Base-by-base conservation (phyloP, 2,113 vertebrate species). In the Nymphicus hollandicus region DNA sequence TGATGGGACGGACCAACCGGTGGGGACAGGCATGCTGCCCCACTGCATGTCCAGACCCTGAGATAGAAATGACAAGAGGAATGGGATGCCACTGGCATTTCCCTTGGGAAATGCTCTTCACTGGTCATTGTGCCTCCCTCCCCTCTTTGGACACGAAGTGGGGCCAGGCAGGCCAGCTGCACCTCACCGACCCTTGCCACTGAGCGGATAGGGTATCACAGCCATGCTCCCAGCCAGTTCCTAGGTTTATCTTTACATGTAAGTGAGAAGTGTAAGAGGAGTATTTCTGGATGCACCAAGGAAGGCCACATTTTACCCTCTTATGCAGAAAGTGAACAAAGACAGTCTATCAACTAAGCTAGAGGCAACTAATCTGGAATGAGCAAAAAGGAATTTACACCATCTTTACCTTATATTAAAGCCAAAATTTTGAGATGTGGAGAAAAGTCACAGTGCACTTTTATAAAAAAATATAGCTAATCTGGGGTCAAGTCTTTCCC, bases 181-280 rank as follows among this genome's bases (percentile, higher is more conserved):
- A 50, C 10, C 4, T 43, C 46, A 23, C 9, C 6, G 71, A 29
- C 15, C 37, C 27, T 44, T 16, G 13, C 2, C 35, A 9, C n/a
- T 11, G 49, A 81, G 78, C 1, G 0, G 72, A 55, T 9, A 47
- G 50, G 33, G 52, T 79, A 50, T 91, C 89, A 63, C 60, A 63
- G 76, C 63, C 13, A 0, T 1, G 5, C 55, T 72, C 46, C 0
- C 0, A 94, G 72, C 79, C 68, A 60, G 27, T 35, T 78, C 44
- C 50, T 50, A 24, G 55, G 68, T 77, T 86, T 90, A 69, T 58
- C 76, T 68, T 92, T 76, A 84, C 61, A 27, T 61, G 72, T 83
- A 90, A 95, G 35, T 79, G 92, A 96, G 64, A 91, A 47, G 41
- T 41, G 60, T 84, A 92, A 95, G 69, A 65, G 43, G 37, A 78